Conservation (phyloP, 2,888 invertebrate genomes). For the Ectemnius lituratus region DNA sequence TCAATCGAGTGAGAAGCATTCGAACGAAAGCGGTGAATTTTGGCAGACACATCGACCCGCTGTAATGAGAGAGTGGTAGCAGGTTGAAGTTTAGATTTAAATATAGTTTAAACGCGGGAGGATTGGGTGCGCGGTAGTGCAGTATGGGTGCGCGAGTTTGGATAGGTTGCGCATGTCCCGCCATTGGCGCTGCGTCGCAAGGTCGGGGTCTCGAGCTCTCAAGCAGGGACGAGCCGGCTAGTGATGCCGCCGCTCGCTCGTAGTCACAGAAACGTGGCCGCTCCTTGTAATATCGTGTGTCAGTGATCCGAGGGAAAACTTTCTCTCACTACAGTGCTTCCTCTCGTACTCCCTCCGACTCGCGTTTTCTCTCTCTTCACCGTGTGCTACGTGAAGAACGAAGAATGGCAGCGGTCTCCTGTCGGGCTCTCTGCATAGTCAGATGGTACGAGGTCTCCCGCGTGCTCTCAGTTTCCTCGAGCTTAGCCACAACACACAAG, state of each 20-base stretch:
- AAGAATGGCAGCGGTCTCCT: slow-evolving; percentile 70
- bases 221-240: slow-evolving; percentile 53
- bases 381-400: too few relatives aligned
- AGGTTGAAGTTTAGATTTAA: too few relatives aligned
- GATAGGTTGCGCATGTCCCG: slow-evolving; percentile 54
- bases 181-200: slow-evolving; percentile 45
- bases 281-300: slow-evolving; percentile 49
- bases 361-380: too few relatives aligned
- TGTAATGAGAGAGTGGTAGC: too few relatives aligned
- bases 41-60: too few relatives aligned
- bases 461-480: slow-evolving; percentile 67
- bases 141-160: slow-evolving; percentile 32
- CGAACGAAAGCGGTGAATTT: too few relatives aligned
- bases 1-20: too few relatives aligned
- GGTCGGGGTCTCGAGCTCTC: slow-evolving; percentile 49
- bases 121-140: slow-evolving; percentile 12
- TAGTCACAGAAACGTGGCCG: slow-evolving; percentile 67
- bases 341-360: too few relatives aligned
- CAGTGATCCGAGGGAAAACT: slow-evolving; percentile 38
- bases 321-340: background rate
- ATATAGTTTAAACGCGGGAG: background rate
- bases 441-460: slow-evolving; percentile 70
- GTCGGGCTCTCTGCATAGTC: slow-evolving; percentile 66
- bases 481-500: slow-evolving; percentile 63
- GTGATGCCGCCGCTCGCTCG: slow-evolving; percentile 49